Conservation (phyloP, 1,140 invertebrate genomes). For the Delia radicum region DNA sequence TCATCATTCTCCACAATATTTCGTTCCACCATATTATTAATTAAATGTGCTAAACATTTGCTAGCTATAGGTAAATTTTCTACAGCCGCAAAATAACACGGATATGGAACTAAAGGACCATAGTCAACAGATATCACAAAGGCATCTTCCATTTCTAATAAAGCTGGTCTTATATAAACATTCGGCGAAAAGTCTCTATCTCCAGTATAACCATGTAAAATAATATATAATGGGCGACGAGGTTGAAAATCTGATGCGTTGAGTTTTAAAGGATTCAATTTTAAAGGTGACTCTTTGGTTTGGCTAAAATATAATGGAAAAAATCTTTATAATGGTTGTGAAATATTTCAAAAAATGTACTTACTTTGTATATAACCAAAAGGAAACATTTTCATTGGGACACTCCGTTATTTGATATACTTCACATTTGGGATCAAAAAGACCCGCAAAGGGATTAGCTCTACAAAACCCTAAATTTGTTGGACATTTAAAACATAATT, state of each 20-base stretch:
- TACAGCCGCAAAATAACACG: slow-evolving; percentile 63
- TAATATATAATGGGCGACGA: slow-evolving; percentile 60
- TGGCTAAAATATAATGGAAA: slow-evolving; percentile 28
- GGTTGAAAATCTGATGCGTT: slow-evolving; percentile 59
- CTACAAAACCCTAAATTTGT: background rate
- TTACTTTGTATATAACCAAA: slow-evolving; percentile 59
- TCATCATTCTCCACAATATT: slow-evolving; percentile 60
- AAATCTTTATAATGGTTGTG: background rate
- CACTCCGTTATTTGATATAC: slow-evolving; percentile 53
- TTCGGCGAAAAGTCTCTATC: slow-evolving; percentile 62
- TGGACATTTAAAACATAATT: background rate
- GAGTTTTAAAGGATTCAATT: slow-evolving; percentile 52
- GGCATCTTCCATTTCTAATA: slow-evolving; percentile 59
- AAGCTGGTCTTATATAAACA: slow-evolving; percentile 61
- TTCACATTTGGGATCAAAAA: slow-evolving; percentile 41
- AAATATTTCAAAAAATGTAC: background rate
- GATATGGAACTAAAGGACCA: slow-evolving; percentile 58
- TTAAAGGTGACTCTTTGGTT: slow-evolving; percentile 56
- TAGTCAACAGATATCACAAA: slow-evolving; percentile 66
- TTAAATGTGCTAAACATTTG: slow-evolving; percentile 63
- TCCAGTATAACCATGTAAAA: slow-evolving; percentile 68
- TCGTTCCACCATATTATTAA: slow-evolving; percentile 63
- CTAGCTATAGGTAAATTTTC: slow-evolving; percentile 61
- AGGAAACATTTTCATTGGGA: slow-evolving; percentile 62
- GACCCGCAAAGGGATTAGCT: slow-evolving; percentile 36